Evolutionary conservation across 37 sponge, comb jelly and placozoan genomes (phyloP), one percentile per base, ranked within the genome.

Genomic region (Geodia barretti): DNA sequence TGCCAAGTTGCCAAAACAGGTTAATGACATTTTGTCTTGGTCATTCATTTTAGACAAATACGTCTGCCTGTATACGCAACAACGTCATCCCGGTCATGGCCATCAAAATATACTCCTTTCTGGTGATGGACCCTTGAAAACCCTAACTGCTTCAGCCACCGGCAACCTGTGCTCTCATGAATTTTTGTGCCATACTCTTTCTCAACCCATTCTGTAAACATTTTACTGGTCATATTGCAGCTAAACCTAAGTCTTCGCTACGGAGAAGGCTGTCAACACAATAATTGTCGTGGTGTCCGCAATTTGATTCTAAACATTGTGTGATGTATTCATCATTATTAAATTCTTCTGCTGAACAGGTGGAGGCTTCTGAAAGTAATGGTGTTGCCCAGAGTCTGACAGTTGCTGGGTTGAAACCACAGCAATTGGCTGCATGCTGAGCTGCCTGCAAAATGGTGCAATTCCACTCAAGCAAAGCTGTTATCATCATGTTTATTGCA

Each of bases 21-120:
- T 73, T 36, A 21, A 4, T 3, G 26, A 20, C 32, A 4, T 67
- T 43, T 21, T 68, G 41, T 75, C 70, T 21, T 41, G 23, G 4
- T 63, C 67, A 23, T 29, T 4, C 59, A 81, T 19, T 5, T 59
- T 60, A 23, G 41, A 19, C 5, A 81, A 25, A 47, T 43, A 87
- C 60, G 47, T 36, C 60, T 81, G 38, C 26, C 82, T 72, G 72
- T 87, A 41, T 39, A n/a, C n/a, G 72, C 59, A 28, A 78, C 75
- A 23, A 89, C 89, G 67, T 89, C 89, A 14, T 62, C 60, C 39
- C 84, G 40, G 20, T 83, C 84, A 64, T 89, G 89, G 5, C 89
- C 89, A 66, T 83, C 89, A 79, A 83, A 78, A 61, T 77, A 89
- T n/a, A 77, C 64, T 20, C 75, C 79, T 32, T 89, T 83, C 36